Conservation (phyloP, 2,113 vertebrate genomes). For the Megaceryle torquata region DNA sequence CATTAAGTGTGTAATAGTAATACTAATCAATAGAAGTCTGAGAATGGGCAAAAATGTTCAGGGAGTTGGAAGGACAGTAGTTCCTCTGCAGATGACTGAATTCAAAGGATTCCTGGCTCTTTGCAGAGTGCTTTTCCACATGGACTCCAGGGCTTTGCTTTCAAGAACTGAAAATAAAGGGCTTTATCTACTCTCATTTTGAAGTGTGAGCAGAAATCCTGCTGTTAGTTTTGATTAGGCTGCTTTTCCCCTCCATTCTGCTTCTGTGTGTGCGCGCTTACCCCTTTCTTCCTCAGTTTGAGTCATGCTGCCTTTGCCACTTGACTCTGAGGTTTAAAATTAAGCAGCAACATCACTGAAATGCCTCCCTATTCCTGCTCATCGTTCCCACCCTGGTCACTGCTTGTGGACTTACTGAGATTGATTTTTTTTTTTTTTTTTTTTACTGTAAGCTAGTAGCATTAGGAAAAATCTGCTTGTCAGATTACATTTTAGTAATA, state of each 20-base stretch:
- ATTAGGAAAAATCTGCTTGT: neutral
- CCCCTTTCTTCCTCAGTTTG: neutral
- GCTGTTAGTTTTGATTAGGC: slow-evolving; percentile 52
- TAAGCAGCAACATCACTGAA: neutral
- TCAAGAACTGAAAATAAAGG: slow-evolving; percentile 30
- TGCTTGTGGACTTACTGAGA: neutral
- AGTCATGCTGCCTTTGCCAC: neutral
- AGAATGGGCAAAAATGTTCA: neutral
- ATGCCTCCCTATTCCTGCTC: neutral
- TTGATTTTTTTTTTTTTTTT: neutral
- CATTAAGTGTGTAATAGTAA: neutral
- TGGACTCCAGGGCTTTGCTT: slow-evolving; percentile 27
- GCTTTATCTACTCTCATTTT: slow-evolving; percentile 12
- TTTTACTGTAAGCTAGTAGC: neutral
- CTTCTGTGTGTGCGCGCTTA: neutral
- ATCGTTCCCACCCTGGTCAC: neutral
- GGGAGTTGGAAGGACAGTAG: neutral
- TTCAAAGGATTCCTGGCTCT: slow-evolving; percentile 30
- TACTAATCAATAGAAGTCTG: neutral
- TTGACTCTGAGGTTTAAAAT: neutral
- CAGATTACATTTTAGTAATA: neutral
- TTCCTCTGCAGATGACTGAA: neutral
- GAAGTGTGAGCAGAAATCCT: slow-evolving; percentile 44
- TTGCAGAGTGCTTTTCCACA: neutral
- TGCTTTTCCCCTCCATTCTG: neutral